Evolutionary conservation across 2,113 vertebrate genomes (phyloP).

Genomic region (Saimiri boliviensis): DNA sequence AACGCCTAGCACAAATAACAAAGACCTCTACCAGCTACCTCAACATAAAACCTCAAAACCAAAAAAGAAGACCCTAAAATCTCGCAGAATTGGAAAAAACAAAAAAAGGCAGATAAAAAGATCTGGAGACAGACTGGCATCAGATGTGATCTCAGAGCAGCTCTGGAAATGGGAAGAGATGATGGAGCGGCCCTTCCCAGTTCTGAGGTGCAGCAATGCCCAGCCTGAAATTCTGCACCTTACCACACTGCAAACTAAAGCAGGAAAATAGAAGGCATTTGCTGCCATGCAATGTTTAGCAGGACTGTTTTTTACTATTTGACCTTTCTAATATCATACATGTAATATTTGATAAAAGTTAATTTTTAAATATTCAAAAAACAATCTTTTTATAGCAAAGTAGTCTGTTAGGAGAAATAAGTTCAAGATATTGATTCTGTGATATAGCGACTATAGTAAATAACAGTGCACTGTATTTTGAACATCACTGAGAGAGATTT

Average conservation of each 20-base stretch:
- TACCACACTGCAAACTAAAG: not conserved
- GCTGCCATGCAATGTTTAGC: not conserved
- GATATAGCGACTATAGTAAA: not conserved
- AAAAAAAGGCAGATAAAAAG: not conserved
- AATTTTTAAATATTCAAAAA: not conserved
- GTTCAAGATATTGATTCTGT: not conserved
- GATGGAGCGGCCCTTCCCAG: rapidly evolving
- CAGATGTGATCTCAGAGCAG: not conserved
- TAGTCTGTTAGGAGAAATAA: not conserved
- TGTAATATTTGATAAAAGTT: not conserved
- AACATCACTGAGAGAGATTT: not conserved
- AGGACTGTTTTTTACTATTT: not conserved
- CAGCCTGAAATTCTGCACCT: not conserved
- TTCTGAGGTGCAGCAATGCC: rapidly evolving
- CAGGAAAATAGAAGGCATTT: not conserved
- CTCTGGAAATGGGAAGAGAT: not conserved
- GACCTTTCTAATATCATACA: not conserved
- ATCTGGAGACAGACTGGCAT: not conserved
- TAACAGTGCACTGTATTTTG: not conserved
- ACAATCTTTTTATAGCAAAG: not conserved
- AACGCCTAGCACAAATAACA: not conserved
- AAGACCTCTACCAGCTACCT: not conserved
- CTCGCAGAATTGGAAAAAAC: not conserved
- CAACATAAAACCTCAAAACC: not conserved
- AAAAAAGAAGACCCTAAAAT: not conserved